Evolutionary conservation across 1,140 invertebrate genomes (phyloP).

Genomic region (Cataglyphis hispanica): DNA sequence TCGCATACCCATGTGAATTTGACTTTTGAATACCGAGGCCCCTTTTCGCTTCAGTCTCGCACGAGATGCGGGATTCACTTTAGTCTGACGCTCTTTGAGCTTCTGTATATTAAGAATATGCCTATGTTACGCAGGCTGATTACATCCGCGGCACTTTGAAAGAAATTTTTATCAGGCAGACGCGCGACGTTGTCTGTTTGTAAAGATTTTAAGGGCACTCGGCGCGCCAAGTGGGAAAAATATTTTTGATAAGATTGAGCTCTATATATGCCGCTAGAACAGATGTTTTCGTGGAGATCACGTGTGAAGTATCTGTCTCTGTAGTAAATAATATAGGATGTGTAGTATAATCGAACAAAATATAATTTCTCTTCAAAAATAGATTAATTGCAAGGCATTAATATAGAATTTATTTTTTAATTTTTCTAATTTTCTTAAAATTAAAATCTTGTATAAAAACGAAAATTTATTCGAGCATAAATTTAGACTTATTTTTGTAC

Average conservation of each 20-base stretch:
- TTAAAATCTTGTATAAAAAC: too few relatives aligned
- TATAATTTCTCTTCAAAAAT: too few relatives aligned
- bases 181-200: conserved; percentile 24
- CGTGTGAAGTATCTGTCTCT: conserved; percentile 7
- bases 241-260: conserved; percentile 44
- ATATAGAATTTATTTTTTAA: too few relatives aligned
- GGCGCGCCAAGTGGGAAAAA: conserved; percentile 23
- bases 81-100: conserved; percentile 25
- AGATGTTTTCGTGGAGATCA: background rate
- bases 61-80: background rate
- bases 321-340: background rate
- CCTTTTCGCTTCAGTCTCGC: background rate
- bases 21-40: background rate
- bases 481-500: too few relatives aligned
- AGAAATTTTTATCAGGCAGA: conserved; percentile 34
- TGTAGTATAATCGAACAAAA: too few relatives aligned
- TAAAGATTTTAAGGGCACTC: conserved; percentile 34
- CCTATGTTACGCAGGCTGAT: background rate
- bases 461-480: too few relatives aligned
- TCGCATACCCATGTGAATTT: background rate
- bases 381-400: too few relatives aligned
- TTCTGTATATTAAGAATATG: background rate
- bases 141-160: conserved; percentile 5
- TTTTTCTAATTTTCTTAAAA: too few relatives aligned
- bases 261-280: too few relatives aligned